Base-by-base conservation (phyloP, 2,113 vertebrate genomes). In the Actinemys pallida region DNA sequence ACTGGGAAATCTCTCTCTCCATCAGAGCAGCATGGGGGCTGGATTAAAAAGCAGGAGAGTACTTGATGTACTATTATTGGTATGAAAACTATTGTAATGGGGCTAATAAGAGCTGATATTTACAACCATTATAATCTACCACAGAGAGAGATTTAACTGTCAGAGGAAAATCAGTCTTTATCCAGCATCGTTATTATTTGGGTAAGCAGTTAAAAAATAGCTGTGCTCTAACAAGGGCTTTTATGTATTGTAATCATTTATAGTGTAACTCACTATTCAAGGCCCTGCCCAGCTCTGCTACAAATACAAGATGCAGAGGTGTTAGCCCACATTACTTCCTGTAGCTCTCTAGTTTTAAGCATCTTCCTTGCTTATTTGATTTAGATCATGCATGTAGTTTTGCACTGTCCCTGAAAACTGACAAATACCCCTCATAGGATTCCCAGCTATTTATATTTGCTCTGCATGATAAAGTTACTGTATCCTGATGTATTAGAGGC, bases 241-340 rank as follows among this genome's bases (percentile, higher is more conserved):
- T 89, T 90, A 96, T 95, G 91, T 79, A 31, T 86, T 88, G 50
- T 80, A 91, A 90, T 95, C 59, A 45, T 19, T 65, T 75, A 31
- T 35, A 49, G 57, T 31, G 59, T 79, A 69, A 54, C 83, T 88
- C 69, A 62, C 83, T 92, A 81, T 80, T 96, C 81, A 65, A 65
- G 90, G 94, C 81, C 90, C 93, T 92, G 90, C 87, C 87, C 56
- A n/a, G 57, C 49, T 45, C 78, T 96, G 92, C 96, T 96, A 92
- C 86, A 95, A 96, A 96, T 84, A 86, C 92, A 94, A 94, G 93
- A 95, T 95, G 87, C 0, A 1, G 94, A 95, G 95, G 95, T 93
- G 95, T 97, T 96, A 97, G 95, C 95, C 94, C 49, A 62, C 89
- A 87, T 87, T 93, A 88, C 88, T 72, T 94, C 85, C 79, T 93